A percentile compares a stretch with the other conserved stretches of the same genome.
These are phyloP conservation scores for Neolamprologus tretocephalus DNA, from an alignment of 2,113 vertebrate species.

Conservation along the genomic window DNA sequence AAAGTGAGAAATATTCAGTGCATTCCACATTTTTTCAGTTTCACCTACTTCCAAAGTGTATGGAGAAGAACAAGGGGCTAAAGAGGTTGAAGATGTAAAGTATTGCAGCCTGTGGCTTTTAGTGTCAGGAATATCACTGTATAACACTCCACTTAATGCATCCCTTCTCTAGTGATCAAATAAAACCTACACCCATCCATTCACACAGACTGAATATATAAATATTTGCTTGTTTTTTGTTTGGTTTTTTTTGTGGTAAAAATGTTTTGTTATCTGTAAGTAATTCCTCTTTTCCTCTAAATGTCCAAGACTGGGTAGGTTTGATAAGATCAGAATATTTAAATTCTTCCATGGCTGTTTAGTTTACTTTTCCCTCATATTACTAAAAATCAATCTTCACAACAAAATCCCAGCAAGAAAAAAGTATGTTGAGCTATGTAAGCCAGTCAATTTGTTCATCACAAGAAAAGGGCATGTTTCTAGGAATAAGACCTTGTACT, in stretches of 20 bases:
- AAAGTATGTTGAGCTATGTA: neutral
- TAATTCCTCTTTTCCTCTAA: neutral
- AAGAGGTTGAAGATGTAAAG: neutral
- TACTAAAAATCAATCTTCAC: neutral
- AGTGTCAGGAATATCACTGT: neutral
- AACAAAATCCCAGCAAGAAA: neutral
- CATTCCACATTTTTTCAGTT: neutral
- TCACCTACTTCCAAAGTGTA: neutral
- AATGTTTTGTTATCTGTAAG: neutral
- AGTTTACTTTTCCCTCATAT: neutral
- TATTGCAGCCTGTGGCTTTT: neutral
- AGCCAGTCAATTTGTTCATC: neutral
- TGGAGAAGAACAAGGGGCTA: neutral
- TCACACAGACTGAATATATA: neutral
- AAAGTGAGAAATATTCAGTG: neutral
- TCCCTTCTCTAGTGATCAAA: neutral
- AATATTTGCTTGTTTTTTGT: neutral
- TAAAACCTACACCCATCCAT: neutral
- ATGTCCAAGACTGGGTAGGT: neutral
- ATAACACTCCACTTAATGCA: neutral
- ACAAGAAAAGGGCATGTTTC: neutral
- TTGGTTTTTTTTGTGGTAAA: neutral
- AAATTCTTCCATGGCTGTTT: neutral
- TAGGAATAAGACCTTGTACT: neutral
- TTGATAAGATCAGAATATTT: neutral